phyloP scores from a whole-genome alignment of 2,113 vertebrate genomes.

The Thamnaconus septentrionalis region DNA sequence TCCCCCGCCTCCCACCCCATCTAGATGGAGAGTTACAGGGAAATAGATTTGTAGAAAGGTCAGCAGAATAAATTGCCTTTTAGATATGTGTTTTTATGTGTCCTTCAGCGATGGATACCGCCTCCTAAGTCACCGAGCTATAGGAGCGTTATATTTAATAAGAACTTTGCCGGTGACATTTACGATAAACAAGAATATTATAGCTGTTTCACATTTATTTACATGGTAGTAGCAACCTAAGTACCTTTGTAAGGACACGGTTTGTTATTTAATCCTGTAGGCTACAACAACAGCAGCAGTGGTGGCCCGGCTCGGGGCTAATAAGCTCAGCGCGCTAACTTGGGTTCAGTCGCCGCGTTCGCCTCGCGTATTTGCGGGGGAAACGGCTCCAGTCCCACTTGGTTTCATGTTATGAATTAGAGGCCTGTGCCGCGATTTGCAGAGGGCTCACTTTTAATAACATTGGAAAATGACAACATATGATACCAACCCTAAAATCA shows the following conservation, averaged over 20 bases:
- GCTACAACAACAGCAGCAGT: background rate
- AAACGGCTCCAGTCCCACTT: background rate
- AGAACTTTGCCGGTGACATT: conserved; percentile 19
- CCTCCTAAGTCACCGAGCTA: conserved; percentile 5
- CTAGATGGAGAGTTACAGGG: conserved; percentile 21
- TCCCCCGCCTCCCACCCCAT: conserved; percentile 17
- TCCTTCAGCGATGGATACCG: conserved; percentile 10
- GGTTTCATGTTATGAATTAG: background rate
- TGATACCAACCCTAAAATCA: background rate
- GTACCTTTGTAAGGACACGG: background rate
- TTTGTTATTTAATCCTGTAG: background rate
- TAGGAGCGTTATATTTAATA: conserved; percentile 15
- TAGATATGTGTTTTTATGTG: conserved; percentile 29
- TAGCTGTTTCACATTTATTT: conserved; percentile 47
- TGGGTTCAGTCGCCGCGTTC: background rate
- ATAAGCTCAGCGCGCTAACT: background rate
- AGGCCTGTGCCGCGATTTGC: background rate
- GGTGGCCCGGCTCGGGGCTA: background rate
- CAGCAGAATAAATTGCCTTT: conserved; percentile 60
- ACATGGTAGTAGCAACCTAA: background rate
- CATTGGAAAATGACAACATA: background rate
- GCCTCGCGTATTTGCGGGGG: background rate
- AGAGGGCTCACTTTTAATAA: background rate
- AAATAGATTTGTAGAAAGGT: conserved; percentile 67
- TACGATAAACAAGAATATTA: conserved; percentile 24